Evolutionary conservation across 1,140 invertebrate genomes (phyloP), one percentile per base, ranked within the genome.

Genomic region (Ceratoteleas bidentatus): DNA sequence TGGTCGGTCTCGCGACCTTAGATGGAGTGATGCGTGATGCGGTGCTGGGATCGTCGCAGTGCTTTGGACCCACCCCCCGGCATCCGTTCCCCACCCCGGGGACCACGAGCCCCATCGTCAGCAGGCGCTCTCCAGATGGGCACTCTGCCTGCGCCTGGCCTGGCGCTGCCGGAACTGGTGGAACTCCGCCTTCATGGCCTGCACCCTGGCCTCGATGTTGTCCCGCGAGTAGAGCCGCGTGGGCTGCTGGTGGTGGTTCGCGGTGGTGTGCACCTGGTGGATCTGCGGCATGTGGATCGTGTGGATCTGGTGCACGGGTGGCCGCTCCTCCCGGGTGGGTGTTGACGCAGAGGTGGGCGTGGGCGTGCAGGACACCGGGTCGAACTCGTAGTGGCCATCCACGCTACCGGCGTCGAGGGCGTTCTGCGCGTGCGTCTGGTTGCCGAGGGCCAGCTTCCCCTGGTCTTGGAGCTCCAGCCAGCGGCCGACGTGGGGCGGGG

Each of bases 381-480:
- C 97, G 92, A 98, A 98, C 91, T 98, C 97, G 91, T 98, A 99
- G 89, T 98, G 97, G 52, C 97, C 97, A 90, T 98, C 98, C 45
- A 98, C 97, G 85, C 96, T 98, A 70, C 95, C 94, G 61, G 95
- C 94, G 90, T 98, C 96, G 9, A 95, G 90, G 6, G 93, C 91
- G 75, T 92, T 93, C 16, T 78, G 78, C 15, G 60, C 47, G 13
- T 78, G 70, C 10, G 83, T 78, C 45, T 81, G 83, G 6, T 69
- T 16, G 3, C 72, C 83, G 24, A 86, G 62, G 0, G 61, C 66
- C 9, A 85, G 57, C 10, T 87, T 86, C 0, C 78, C 81, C 15
- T 86, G 86, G 24, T 91, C 86, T 90, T 93, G 91, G 85, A 92
- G 86, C 80, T 94, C 93, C 40, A 94, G 86, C 93, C 94, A 94